Conservation (phyloP, 2,797 vertebrate species). For the Pseudomugil gertrudae region DNA sequence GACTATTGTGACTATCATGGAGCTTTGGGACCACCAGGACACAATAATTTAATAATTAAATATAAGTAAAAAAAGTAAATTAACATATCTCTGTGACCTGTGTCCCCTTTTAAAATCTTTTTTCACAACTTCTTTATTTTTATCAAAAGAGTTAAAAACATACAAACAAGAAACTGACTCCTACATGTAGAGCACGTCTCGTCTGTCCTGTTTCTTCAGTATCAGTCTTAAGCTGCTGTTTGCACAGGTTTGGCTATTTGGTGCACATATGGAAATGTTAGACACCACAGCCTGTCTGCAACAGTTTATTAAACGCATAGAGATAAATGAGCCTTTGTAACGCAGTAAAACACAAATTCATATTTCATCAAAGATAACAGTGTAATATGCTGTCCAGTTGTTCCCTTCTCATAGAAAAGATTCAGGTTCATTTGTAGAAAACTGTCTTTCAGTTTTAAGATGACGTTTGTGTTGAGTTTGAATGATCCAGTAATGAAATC, state of each 20-base stretch:
- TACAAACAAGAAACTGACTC: not conserved
- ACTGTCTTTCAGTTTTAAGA: slow-evolving; percentile 1
- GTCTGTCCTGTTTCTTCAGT: too few species aligned
- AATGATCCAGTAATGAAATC: not conserved
- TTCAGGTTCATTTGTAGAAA: slow-evolving; percentile 27
- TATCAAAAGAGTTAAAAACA: not conserved
- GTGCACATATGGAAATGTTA: too few species aligned
- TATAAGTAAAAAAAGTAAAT: too few species aligned
- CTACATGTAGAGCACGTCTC: not conserved
- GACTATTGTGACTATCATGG: too few species aligned
- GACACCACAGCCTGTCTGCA: not conserved
- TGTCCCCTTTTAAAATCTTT: too few species aligned
- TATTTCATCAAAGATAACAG: slow-evolving; percentile 28
- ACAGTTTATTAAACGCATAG: slow-evolving; percentile 16
- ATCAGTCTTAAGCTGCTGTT: too few species aligned
- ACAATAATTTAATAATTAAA: too few species aligned
- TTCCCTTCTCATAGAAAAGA: slow-evolving; percentile 5
- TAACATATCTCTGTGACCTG: too few species aligned
- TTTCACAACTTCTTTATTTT: not conserved
- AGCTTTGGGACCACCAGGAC: too few species aligned
- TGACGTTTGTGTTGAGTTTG: not conserved
- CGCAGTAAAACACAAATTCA: slow-evolving; percentile 9
- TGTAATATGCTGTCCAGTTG: slow-evolving; percentile 8
- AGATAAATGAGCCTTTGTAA: slow-evolving; percentile 17
- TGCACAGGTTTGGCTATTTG: too few species aligned